These are phyloP conservation scores for Hetaerina americana DNA, from an alignment of 1,140 invertebrate species.

Conservation along the genomic window DNA sequence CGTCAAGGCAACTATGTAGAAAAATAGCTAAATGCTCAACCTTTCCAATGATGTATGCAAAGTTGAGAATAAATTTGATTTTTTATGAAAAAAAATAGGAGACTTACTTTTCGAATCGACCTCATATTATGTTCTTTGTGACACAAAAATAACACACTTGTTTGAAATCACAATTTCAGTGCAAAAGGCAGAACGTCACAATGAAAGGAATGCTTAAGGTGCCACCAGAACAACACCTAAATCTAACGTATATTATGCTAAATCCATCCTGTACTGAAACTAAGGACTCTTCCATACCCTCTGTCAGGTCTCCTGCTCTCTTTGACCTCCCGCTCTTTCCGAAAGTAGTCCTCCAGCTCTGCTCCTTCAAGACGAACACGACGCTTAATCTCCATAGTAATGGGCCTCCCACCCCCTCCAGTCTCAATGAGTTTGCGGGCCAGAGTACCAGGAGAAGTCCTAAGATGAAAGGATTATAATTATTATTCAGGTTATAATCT, in stretches of 20 bases:
- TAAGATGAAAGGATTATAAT: slow-evolving; percentile 17
- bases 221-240: not conserved
- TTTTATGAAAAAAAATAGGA: too few relatives aligned
- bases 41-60: too few relatives aligned
- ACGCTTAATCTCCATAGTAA: slow-evolving; percentile 54
- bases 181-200: too few relatives aligned
- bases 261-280: not conserved
- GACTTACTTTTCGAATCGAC: too few relatives aligned
- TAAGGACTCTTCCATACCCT: not conserved
- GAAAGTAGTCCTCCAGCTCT: slow-evolving; percentile 82
- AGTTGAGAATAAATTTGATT: too few relatives aligned
- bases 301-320: slow-evolving; percentile 12
- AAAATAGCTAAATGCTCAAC: too few relatives aligned
- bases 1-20: too few relatives aligned
- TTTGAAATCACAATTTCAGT: too few relatives aligned
- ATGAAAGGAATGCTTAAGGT: too few relatives aligned
- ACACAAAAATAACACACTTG: too few relatives aligned
- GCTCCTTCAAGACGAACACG: slow-evolving; percentile 73
- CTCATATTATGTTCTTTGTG: too few relatives aligned
- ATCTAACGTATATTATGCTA: not conserved
- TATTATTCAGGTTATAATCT: too few relatives aligned
- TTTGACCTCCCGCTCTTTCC: slow-evolving; percentile 33
- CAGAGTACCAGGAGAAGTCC: slow-evolving; percentile 68
- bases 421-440: slow-evolving; percentile 79
- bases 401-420: slow-evolving; percentile 45